Evolutionary conservation across 2,888 invertebrate genomes (phyloP).

Genomic region (Pollenia amentaria): DNA sequence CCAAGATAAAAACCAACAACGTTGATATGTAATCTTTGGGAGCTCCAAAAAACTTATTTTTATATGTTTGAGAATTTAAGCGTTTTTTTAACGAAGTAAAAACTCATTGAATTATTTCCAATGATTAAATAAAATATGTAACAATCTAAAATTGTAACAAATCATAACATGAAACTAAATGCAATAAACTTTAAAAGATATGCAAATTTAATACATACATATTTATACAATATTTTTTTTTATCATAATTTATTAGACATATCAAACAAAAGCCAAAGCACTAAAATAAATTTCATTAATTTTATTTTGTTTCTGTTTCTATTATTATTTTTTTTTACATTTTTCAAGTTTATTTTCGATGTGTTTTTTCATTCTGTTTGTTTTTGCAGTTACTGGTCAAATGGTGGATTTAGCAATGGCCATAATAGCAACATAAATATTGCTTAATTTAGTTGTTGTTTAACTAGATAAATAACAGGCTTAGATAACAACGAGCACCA

Average conservation of each 20-base stretch:
- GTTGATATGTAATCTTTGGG: background rate
- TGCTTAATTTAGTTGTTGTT: constrained; percentile 45
- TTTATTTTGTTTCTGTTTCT: background rate
- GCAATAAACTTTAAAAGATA: too few species aligned
- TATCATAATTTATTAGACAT: constrained; percentile 35
- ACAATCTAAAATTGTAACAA: background rate
- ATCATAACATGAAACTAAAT: background rate
- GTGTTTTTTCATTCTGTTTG: background rate
- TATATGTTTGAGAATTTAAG: background rate
- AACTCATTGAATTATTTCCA: constrained; percentile 7
- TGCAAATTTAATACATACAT: background rate
- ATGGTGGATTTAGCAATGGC: background rate
- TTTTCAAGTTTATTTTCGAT: constrained; percentile 33
- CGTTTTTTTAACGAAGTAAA: background rate
- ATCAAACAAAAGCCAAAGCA: constrained; percentile 28
- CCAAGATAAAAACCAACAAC: constrained; percentile 5
- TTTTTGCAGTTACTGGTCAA: constrained; percentile 1
- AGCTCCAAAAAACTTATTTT: background rate
- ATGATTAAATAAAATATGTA: constrained; percentile 20
- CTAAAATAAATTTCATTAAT: constrained; percentile 41
- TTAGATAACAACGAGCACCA: constrained; percentile 12
- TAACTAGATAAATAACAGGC: constrained; percentile 61
- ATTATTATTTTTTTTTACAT: background rate
- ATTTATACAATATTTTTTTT: background rate
- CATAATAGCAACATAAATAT: constrained; percentile 31